A percentile compares a stretch with the other conserved stretches of the same genome.
Evolutionary conservation across 2,113 vertebrate genomes (phyloP).

Genomic region (Procavia capensis): DNA sequence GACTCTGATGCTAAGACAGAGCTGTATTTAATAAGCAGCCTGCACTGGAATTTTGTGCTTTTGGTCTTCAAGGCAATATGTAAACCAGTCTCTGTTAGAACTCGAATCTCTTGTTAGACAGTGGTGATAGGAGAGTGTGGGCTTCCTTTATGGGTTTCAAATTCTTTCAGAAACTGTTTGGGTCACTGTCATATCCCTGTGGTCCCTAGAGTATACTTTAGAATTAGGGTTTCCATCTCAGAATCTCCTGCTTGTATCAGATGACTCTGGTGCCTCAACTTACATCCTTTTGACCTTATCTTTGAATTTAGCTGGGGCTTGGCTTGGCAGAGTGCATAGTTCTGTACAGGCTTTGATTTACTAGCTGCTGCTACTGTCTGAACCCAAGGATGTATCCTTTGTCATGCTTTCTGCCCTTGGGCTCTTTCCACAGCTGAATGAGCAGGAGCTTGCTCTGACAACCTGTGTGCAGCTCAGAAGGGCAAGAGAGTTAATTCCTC

Average conservation of each 20-base stretch:
- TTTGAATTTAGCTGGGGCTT: neutral
- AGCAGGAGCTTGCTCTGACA: neutral
- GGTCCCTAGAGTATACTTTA: neutral
- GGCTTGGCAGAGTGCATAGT: too few relatives aligned
- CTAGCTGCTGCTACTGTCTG: neutral
- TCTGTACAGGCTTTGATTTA: neutral
- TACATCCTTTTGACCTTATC: neutral
- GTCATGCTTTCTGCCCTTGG: neutral
- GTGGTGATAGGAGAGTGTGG: neutral
- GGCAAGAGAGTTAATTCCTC: neutral
- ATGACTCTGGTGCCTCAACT: accelerated
- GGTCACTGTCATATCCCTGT: neutral
- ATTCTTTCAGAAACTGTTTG: neutral
- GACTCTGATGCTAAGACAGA: neutral
- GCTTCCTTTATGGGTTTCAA: neutral
- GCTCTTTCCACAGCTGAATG: neutral
- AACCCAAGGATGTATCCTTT: neutral
- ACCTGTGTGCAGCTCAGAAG: neutral
- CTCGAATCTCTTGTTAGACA: neutral
- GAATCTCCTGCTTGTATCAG: neutral
- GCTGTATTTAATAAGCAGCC: neutral
- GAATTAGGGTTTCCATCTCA: neutral
- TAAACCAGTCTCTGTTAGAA: neutral
- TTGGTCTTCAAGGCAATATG: neutral
- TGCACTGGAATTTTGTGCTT: neutral